Evolutionary conservation across 2,888 invertebrate species (phyloP).

Genomic region (Tanytarsus gracilentus): DNA sequence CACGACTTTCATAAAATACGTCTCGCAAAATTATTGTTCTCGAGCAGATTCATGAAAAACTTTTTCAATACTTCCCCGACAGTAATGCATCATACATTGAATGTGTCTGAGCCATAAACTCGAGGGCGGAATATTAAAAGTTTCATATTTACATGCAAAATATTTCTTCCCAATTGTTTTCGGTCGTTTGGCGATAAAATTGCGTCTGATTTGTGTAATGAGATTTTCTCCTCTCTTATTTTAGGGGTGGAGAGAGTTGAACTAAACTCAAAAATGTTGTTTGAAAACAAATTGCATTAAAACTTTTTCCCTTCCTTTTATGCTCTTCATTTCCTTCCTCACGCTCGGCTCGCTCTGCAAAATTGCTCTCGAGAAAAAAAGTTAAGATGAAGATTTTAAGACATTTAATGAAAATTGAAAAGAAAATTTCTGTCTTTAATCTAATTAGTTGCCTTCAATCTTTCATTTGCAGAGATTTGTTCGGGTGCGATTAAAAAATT

Average conservation of each 20-base stretch:
- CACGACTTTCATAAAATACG: neutral
- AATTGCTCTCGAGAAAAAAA: too few species aligned
- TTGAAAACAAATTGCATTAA: slow-evolving; percentile 13
- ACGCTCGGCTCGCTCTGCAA: too few species aligned
- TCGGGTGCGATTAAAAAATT: too few species aligned
- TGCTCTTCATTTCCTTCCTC: too few species aligned
- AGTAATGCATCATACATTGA: neutral
- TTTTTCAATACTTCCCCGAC: neutral
- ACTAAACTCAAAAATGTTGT: too few species aligned
- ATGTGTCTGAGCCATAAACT: slow-evolving; percentile 8
- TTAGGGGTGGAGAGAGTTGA: too few species aligned
- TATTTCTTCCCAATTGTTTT: neutral
- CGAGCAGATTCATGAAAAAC: neutral
- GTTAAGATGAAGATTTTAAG: too few species aligned
- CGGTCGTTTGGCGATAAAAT: neutral
- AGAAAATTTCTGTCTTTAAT: too few species aligned
- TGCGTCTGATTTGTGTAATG: slow-evolving; percentile 11
- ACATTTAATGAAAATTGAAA: too few species aligned
- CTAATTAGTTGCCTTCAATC: too few species aligned
- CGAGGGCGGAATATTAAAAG: slow-evolving; percentile 6
- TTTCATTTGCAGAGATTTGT: too few species aligned
- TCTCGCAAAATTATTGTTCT: slow-evolving; percentile 7
- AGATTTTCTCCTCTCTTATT: neutral
- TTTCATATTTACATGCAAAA: neutral
- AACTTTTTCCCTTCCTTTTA: too few species aligned